These are phyloP conservation scores for Manacus vitellinus DNA, from an alignment of 2,113 vertebrate species.

Conservation along the genomic window DNA sequence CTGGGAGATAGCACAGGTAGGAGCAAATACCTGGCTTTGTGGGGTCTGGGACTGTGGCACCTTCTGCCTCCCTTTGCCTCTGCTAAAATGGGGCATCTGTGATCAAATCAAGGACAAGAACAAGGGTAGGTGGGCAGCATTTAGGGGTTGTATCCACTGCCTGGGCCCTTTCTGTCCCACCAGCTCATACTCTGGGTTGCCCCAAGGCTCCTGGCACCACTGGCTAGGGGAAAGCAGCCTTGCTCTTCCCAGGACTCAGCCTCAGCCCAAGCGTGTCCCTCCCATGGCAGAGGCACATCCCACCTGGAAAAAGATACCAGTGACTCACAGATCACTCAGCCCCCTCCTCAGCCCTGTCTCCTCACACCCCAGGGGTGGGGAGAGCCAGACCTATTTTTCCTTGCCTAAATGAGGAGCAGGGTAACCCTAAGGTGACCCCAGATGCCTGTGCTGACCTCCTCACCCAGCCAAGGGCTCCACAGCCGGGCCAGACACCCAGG, in stretches of 20 bases:
- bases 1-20: not conserved
- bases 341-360: not conserved
- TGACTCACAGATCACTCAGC: not conserved
- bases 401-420: not conserved
- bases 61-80: not conserved
- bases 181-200: not conserved
- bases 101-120: not conserved
- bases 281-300: not conserved
- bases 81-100: not conserved
- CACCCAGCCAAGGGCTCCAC: slow-evolving; percentile 11
- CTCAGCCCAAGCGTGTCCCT: not conserved
- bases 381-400: not conserved
- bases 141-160: accelerated
- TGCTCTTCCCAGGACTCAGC: not conserved
- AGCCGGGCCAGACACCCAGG: slow-evolving; percentile 54
- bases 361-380: not conserved
- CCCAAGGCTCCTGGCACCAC: accelerated
- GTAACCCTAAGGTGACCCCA: slow-evolving; percentile 32
- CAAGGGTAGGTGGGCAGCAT: accelerated
- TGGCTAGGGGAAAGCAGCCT: not conserved
- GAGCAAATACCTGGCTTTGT: not conserved
- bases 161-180: not conserved
- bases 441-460: slow-evolving; percentile 60
- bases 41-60: not conserved
- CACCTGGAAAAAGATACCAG: not conserved